phyloP scores from a whole-genome alignment of 2,888 invertebrate genomes.

The Drosophila seclusa region DNA sequence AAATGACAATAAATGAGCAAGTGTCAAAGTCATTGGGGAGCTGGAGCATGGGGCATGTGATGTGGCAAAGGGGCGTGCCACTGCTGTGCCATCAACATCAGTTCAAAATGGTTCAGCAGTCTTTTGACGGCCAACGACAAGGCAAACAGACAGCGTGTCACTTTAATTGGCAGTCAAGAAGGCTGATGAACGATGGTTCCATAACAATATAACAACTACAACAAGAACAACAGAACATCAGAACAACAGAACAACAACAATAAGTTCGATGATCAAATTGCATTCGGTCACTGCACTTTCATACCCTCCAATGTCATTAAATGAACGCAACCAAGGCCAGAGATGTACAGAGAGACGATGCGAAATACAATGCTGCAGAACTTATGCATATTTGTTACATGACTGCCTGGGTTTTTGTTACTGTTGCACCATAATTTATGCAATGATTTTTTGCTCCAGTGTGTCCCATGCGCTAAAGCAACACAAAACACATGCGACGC shows the following conservation, averaged over 20 bases:
- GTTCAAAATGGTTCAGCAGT: slow-evolving; percentile 38
- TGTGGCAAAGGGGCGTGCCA: slow-evolving; percentile 3
- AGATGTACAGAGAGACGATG: background rate
- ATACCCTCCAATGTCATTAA: slow-evolving; percentile 10
- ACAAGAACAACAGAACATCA: background rate
- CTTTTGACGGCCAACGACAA: slow-evolving; percentile 65
- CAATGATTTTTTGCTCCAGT: slow-evolving; percentile 63
- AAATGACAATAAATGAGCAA: slow-evolving; percentile 80
- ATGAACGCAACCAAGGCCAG: background rate
- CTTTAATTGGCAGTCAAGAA: slow-evolving; percentile 69
- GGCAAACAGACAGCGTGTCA: slow-evolving; percentile 66
- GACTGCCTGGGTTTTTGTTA: slow-evolving; percentile 35
- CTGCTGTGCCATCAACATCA: slow-evolving; percentile 16
- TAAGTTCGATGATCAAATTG: slow-evolving; percentile 39
- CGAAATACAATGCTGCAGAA: slow-evolving; percentile 22
- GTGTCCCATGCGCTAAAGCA: slow-evolving; percentile 54
- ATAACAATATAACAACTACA: slow-evolving; percentile 14
- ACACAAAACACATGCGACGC: slow-evolving; percentile 47
- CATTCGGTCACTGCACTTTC: slow-evolving; percentile 19
- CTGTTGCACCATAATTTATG: slow-evolving; percentile 59
- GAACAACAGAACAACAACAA: slow-evolving; percentile 9
- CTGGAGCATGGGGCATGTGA: background rate
- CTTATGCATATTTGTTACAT: slow-evolving; percentile 69
- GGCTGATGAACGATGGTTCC: slow-evolving; percentile 41
- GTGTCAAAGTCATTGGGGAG: slow-evolving; percentile 47